Evolutionary conservation across 2,113 vertebrate genomes (phyloP).

Genomic region (Lepus americanus): DNA sequence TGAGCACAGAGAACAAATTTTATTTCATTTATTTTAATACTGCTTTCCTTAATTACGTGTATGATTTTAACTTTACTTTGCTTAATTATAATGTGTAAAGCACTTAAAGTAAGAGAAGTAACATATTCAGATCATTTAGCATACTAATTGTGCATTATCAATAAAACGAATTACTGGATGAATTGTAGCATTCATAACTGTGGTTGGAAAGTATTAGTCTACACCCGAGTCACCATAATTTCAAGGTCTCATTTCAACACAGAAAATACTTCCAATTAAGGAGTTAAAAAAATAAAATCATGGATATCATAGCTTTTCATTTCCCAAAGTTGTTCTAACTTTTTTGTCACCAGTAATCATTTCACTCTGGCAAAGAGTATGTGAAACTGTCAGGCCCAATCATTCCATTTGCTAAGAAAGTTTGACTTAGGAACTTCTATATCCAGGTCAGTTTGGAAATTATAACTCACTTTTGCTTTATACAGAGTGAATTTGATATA

Average conservation of each 20-base stretch:
- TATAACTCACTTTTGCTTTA: background rate
- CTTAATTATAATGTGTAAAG: constrained; percentile 77
- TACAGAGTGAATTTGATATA: background rate
- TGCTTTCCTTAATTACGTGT: constrained; percentile 75
- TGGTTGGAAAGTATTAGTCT: constrained; percentile 28
- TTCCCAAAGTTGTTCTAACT: constrained; percentile 37
- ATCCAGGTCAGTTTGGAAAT: constrained; percentile 59
- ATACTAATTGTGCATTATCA: constrained; percentile 72
- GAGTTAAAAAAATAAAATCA: constrained; percentile 31
- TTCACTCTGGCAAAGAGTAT: constrained; percentile 17
- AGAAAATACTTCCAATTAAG: constrained; percentile 61
- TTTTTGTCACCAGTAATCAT: constrained; percentile 36
- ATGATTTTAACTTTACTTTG: constrained; percentile 72
- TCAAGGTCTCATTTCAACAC: constrained; percentile 67
- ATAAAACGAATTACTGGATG: constrained; percentile 77
- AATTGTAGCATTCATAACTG: constrained; percentile 71
- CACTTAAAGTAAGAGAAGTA: constrained; percentile 65
- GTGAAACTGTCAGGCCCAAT: constrained; percentile 13
- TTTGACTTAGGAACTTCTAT: constrained; percentile 38
- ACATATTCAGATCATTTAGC: constrained; percentile 73
- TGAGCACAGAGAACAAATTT: constrained; percentile 70
- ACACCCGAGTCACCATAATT: constrained; percentile 61
- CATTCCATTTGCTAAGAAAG: constrained; percentile 34
- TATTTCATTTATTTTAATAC: constrained; percentile 71
- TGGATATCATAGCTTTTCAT: background rate